Evolutionary conservation across 2,888 invertebrate genomes (phyloP).

Genomic region (Brachypalpus laphriformis): DNA sequence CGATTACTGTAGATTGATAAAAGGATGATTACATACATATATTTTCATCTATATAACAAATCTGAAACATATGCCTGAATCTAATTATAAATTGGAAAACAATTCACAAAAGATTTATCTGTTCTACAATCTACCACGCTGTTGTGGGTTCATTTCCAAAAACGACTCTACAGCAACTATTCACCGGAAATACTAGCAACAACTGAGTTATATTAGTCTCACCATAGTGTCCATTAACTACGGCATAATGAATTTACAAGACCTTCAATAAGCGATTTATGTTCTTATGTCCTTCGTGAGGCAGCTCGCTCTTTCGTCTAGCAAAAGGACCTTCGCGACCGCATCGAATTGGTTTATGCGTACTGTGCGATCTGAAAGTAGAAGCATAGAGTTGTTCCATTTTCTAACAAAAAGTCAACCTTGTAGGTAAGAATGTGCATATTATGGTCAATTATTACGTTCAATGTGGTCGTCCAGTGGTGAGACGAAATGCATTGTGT

Average conservation of each 20-base stretch:
- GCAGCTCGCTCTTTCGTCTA: conserved; percentile 23
- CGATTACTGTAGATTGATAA: no score
- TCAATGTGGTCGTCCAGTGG: conserved; percentile 79
- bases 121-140: conserved; percentile 39
- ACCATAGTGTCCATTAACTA: conserved; percentile 54
- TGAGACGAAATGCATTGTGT: conserved; percentile 77
- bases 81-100: no score
- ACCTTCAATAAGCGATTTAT: conserved; percentile 65
- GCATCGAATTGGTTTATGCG: conserved; percentile 71
- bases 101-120: no score
- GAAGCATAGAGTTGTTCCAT: no score
- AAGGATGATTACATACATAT: no score
- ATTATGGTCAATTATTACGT: conserved; percentile 81
- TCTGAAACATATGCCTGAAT: no score
- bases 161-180: neutral
- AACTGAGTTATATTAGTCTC: conserved; percentile 58
- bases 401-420: conserved; percentile 38
- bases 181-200: conserved; percentile 31
- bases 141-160: conserved; percentile 18
- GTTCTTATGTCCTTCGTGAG: conserved; percentile 44
- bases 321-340: conserved; percentile 75
- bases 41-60: no score
- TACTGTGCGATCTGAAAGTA: conserved; percentile 36
- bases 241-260: conserved; percentile 66
- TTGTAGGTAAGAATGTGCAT: conserved; percentile 59